These are phyloP conservation scores for Malacoraja senta DNA, from an alignment of 2,797 vertebrate genomes.

Conservation along the genomic window DNA sequence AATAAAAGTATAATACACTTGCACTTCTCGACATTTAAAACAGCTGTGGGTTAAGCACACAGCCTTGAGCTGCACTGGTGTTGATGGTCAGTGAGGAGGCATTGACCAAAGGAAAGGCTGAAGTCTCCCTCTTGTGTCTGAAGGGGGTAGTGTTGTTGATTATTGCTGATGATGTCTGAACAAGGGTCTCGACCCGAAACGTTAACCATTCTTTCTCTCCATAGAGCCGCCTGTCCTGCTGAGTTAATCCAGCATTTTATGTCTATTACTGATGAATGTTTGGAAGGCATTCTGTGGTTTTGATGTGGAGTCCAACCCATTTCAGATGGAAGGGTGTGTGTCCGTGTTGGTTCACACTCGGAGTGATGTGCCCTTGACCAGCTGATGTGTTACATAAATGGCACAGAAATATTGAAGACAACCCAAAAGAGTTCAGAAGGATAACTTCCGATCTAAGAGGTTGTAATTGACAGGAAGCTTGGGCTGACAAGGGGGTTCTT, in stretches of 20 bases:
- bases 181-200: too few species aligned
- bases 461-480: too few species aligned
- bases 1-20: too few species aligned
- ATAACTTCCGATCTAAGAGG: too few species aligned
- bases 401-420: not conserved
- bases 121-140: not conserved
- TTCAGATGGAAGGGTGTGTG: not conserved
- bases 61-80: too few species aligned
- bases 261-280: not conserved
- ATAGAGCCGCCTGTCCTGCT: too few species aligned
- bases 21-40: too few species aligned
- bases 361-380: not conserved
- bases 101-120: not conserved
- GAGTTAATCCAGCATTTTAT: too few species aligned
- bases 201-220: too few species aligned
- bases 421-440: not conserved
- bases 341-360: not conserved
- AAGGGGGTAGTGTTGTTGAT: not conserved
- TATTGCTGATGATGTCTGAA: not conserved
- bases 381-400: not conserved
- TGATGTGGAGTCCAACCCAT: not conserved
- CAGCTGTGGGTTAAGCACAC: too few species aligned
- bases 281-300: not conserved
- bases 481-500: too few species aligned
- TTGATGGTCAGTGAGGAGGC: too few species aligned